A percentile compares a stretch with the other conserved stretches of the same genome.
These are phyloP conservation scores for Odontothrips loti DNA, from an alignment of 2,888 invertebrate genomes.

Conservation along the genomic window DNA sequence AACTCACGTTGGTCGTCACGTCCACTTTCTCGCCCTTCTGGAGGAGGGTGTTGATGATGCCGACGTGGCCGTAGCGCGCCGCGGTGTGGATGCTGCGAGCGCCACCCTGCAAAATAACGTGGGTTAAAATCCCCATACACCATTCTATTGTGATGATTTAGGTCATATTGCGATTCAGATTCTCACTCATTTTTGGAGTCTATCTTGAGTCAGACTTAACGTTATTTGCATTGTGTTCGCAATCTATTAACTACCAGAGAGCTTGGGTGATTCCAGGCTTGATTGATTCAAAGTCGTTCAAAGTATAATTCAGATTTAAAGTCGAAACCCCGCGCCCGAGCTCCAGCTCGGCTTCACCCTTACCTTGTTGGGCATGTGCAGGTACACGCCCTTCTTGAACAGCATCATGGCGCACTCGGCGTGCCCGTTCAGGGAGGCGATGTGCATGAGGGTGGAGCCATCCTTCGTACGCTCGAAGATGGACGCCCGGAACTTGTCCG, in stretches of 20 bases:
- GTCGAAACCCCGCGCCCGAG: too few species aligned
- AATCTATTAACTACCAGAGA: too few species aligned
- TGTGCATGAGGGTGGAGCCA: conserved; percentile 97
- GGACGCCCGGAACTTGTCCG: conserved; percentile 96
- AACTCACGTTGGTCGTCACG: conserved; percentile 83
- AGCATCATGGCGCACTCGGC: conserved; percentile 98
- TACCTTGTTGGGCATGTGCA: conserved; percentile 98
- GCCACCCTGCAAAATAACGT: conserved; percentile 72
- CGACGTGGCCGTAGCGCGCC: conserved; percentile 93
- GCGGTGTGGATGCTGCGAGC: conserved; percentile 97
- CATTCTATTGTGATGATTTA: too few species aligned
- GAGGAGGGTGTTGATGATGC: conserved; percentile 91
- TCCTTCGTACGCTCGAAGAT: conserved; percentile 95
- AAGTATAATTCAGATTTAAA: too few species aligned
- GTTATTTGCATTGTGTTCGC: too few species aligned
- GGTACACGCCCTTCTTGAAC: conserved; percentile 96
- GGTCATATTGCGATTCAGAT: conserved; percentile 42
- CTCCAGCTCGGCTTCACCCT: too few species aligned
- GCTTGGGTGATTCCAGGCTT: too few species aligned
- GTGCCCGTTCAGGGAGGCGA: conserved; percentile 94
- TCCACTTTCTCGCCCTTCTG: conserved; percentile 97
- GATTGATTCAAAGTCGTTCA: too few species aligned
- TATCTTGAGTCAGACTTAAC: too few species aligned
- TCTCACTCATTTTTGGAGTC: too few species aligned
- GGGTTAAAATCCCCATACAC: too few species aligned